A percentile compares a stretch with the other conserved stretches of the same genome.
Conservation (phyloP, 1,140 invertebrate genomes). For the Notospermus geniculatus region DNA sequence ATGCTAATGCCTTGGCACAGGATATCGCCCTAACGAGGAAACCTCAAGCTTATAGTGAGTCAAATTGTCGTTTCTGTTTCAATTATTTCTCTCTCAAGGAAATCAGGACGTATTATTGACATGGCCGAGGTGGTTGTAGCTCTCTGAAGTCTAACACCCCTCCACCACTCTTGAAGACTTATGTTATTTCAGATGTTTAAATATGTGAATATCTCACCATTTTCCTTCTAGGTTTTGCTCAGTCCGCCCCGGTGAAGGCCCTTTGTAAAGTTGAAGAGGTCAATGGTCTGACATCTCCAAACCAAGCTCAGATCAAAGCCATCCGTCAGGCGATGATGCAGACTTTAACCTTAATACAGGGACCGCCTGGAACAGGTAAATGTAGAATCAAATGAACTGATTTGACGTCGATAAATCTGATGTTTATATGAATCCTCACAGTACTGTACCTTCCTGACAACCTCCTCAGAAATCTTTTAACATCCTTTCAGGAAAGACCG, state of each 20-base stretch:
- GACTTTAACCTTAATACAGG: conserved; percentile 40
- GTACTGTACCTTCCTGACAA: not conserved
- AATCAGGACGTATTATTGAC: too few relatives aligned
- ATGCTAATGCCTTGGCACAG: conserved; percentile 34
- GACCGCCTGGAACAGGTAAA: conserved; percentile 38
- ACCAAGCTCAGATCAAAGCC: conserved; percentile 35
- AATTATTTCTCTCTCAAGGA: too few relatives aligned
- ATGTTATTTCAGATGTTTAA: too few relatives aligned
- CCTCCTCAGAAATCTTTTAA: not conserved
- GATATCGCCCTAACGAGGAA: conserved; percentile 28
- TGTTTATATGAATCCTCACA: not conserved
- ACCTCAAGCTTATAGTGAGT: too few relatives aligned
- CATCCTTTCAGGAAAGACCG: conserved; percentile 38
- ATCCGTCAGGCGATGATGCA: conserved; percentile 30
- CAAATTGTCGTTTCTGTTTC: too few relatives aligned
- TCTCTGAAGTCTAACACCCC: too few relatives aligned
- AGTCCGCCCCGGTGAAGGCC: not conserved
- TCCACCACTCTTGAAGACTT: too few relatives aligned
- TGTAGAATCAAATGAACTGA: too few relatives aligned
- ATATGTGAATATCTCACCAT: too few relatives aligned
- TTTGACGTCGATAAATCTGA: not conserved
- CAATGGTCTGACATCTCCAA: conserved; percentile 18
- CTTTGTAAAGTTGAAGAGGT: conserved; percentile 12
- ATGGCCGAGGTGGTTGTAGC: too few relatives aligned
- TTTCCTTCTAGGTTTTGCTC: too few relatives aligned